A percentile compares a stretch with the other conserved stretches of the same genome.
Evolutionary conservation across 2,113 vertebrate species (phyloP).

Genomic region (Clarias macrocephalus): DNA sequence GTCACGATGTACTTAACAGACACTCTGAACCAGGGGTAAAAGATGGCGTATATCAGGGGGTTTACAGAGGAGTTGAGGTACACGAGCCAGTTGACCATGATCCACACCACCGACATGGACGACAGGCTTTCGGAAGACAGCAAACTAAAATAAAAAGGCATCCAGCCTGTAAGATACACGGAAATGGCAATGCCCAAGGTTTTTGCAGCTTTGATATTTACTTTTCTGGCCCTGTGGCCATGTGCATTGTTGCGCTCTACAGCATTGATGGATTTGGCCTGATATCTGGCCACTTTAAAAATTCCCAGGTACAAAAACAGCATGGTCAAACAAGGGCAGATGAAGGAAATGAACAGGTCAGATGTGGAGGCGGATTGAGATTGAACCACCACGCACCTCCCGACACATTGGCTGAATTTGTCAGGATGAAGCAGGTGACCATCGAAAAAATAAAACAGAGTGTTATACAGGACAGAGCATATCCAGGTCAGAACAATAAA

Average conservation of each 20-base stretch:
- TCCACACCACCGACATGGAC: neutral
- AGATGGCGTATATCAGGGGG: conserved; percentile 46
- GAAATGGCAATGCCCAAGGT: conserved; percentile 32
- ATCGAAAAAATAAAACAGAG: conserved; percentile 10
- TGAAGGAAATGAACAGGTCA: conserved; percentile 30
- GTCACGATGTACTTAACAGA: conserved; percentile 43
- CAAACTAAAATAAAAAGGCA: conserved; percentile 28
- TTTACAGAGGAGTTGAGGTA: conserved; percentile 44
- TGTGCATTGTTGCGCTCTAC: neutral
- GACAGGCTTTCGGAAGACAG: neutral
- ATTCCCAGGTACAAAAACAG: conserved; percentile 36
- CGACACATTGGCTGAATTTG: conserved; percentile 14
- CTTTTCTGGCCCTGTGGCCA: neutral
- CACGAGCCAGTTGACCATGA: conserved; percentile 16
- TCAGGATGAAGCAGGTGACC: conserved; percentile 18
- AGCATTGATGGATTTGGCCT: conserved; percentile 21
- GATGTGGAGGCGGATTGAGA: neutral
- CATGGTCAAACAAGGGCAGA: conserved; percentile 18
- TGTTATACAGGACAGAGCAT: conserved; percentile 51
- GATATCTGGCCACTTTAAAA: conserved; percentile 29
- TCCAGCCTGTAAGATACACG: conserved; percentile 38
- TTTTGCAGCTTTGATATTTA: conserved; percentile 34
- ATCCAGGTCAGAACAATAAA: conserved; percentile 60
- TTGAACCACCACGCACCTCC: conserved; percentile 27
- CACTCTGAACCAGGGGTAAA: conserved; percentile 46